Base-by-base conservation (phyloP, 1,140 invertebrate genomes). In the Condylostylus longicornis region DNA sequence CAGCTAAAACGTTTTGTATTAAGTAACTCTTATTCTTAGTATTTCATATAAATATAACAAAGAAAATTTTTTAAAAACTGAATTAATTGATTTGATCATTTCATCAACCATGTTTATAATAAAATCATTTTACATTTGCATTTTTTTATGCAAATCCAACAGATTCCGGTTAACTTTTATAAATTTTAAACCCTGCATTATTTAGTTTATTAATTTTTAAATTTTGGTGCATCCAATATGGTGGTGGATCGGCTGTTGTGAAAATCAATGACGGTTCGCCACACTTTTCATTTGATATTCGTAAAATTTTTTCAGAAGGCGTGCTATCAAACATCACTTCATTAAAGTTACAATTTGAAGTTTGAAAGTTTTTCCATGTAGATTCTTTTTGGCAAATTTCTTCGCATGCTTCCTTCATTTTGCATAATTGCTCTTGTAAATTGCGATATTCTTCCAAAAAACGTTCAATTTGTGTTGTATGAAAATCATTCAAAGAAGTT, bases 331-430 rank as follows among this genome's bases (percentile, higher is more conserved):
- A 45, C 21, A 55, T 46, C 5, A 43, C 43, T 17, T 37, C 45
- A 36, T 46, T 62, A 41, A 61, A 58, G 47, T 60, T 53, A 40
- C 61, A 46, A 43, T 62, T 58, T 9, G 60, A 50, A 37, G 55
- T 42, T 34, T 56, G 57, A 10, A 51, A 49, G 18, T 34, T 56
- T 55, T 12, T 51, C 50, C 19, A 37, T 0, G 56, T 56, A 3
- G 51, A 64, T 43, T 67, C 64, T 49, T 71, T 70, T 23, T 65
- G 63, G 23, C 62, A 58, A 37, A 77, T 65, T 40, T 67, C 73
- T 46, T 77, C 77, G 49, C 77, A 75, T 18, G 75, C 77, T 47
- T 79, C 73, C 49, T 80, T 81, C 77, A 82, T 82, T 53, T 72
- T 74, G 36, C 71, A 75, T 39, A 83, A 53, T 52, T 82, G 77